Evolutionary conservation across 2,888 invertebrate species (phyloP).

Genomic region (Plagiodera versicolora): DNA sequence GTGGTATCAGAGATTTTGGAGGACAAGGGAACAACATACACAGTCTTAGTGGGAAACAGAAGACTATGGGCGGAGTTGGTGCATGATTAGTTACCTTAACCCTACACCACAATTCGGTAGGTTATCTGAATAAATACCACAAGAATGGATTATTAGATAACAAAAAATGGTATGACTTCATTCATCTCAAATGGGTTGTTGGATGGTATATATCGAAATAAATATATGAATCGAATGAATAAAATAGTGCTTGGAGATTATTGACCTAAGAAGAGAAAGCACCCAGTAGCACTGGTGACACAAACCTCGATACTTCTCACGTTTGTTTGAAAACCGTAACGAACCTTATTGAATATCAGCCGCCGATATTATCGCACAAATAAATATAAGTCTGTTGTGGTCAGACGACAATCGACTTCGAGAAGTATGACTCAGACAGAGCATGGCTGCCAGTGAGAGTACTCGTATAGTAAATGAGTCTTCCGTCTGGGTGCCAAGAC

Average conservation of each 20-base stretch:
- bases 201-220: too few relatives aligned
- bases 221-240: too few relatives aligned
- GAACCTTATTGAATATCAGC: background rate
- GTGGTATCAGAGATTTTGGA: too few relatives aligned
- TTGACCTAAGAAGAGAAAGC: background rate
- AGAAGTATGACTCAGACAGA: background rate
- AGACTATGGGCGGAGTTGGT: too few relatives aligned
- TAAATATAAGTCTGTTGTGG: background rate
- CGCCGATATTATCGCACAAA: background rate
- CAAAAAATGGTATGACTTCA: too few relatives aligned
- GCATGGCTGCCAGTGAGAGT: background rate
- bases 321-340: background rate
- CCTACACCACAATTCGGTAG: too few relatives aligned
- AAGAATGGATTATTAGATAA: too few relatives aligned
- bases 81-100: too few relatives aligned
- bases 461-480: conserved; percentile 30
- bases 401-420: background rate
- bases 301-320: background rate
- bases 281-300: background rate
- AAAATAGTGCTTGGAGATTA: background rate
- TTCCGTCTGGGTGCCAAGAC: conserved; percentile 28
- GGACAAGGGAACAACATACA: too few relatives aligned
- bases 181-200: too few relatives aligned
- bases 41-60: too few relatives aligned
- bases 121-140: too few relatives aligned